Conservation (phyloP, 2,113 vertebrate genomes). For the Lepus europaeus region DNA sequence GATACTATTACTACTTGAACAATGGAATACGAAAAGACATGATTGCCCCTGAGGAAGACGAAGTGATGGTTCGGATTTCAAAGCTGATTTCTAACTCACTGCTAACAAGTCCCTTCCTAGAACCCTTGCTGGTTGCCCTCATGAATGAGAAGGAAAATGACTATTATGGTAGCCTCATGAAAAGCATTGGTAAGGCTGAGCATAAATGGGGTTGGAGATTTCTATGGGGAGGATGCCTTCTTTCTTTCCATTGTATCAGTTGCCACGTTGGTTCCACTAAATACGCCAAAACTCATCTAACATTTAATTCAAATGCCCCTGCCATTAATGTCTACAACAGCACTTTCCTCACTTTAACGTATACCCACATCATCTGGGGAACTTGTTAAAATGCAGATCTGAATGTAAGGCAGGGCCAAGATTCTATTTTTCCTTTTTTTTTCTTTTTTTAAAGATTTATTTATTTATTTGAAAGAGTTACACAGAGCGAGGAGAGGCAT, state of each 20-base stretch:
- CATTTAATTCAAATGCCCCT: not conserved
- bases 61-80: constrained; percentile 89
- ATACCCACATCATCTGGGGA: not conserved
- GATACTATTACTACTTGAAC: constrained; percentile 92
- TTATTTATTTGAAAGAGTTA: no score
- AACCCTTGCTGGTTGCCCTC: constrained; percentile 81
- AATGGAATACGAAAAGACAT: constrained; percentile 89
- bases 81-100: constrained; percentile 84
- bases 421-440: not conserved
- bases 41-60: constrained; percentile 88
- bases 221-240: not conserved
- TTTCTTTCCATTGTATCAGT: not conserved
- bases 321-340: not conserved
- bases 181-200: constrained; percentile 90
- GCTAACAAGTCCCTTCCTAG: constrained; percentile 77
- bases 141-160: constrained; percentile 88
- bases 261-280: not conserved
- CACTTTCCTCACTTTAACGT: not conserved
- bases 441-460: no score
- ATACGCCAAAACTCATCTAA: not conserved
- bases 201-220: not conserved
- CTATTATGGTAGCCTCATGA: constrained; percentile 90
- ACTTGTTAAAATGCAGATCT: not conserved
- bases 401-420: not conserved
- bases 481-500: no score